Base-by-base conservation (phyloP, 2,113 vertebrate genomes). In the Dicaeum eximium region DNA sequence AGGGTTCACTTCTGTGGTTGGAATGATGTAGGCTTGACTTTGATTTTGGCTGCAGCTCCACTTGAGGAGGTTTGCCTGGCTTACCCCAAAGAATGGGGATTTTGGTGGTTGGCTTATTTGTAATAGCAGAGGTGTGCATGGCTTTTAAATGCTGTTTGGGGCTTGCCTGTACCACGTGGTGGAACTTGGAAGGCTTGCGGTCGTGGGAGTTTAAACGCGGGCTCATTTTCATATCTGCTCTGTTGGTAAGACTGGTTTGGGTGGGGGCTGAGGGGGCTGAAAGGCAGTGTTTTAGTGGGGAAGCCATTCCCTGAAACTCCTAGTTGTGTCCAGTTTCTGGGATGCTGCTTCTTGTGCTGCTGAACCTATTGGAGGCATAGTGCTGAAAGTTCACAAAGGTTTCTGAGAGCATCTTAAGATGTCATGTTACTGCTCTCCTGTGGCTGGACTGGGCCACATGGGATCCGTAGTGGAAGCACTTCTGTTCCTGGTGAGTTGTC, bases 171-270 rank as follows among this genome's bases (percentile, higher is more conserved):
- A 25, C 22, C 28, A 13, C 1, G 3, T 20, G 73, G 57, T 67
- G 45, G 22, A 44, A 27, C 92, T 53, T 53, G 11, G 57, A 67
- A 60, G 1, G 10, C 53, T 53, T 45, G 45, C 1, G 4, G 38
- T 37, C 31, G 25, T 0, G 0, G 24, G 31, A 67, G 42, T 53
- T 77, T 2, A 61, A 69, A 30, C 33, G 17, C 0, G 1, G 9
- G 47, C 71, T 86, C 7, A 1, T 82, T 85, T 88, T 69, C 79
- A 6, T 67, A 82, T 71, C 24, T 82, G 87, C 65, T 13, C 40
- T 25, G 37, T 84, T 37, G 74, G 92, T 33, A 47, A 28, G 51
- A 44, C 47, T 71, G 80, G 81, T 51, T 75, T 85, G 85, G 65
- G 33, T 78, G 56, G 62, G 79, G 37, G 50, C 40, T 77, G 51